Conservation (phyloP, 2,797 vertebrate genomes). For the Melanotaenia boesemani region DNA sequence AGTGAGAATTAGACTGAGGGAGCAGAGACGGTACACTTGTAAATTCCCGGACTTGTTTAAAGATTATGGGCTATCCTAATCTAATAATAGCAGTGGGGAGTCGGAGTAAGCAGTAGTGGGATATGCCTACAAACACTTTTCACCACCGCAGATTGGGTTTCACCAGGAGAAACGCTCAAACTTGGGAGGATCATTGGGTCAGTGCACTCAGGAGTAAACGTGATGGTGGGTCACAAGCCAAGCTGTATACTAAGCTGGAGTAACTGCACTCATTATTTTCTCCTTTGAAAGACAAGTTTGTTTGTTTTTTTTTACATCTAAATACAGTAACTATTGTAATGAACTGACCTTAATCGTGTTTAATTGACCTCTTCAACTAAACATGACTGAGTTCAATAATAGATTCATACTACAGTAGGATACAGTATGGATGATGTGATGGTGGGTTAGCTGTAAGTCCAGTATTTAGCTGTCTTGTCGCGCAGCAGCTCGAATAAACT, state of each 20-base stretch:
- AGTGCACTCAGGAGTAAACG: neutral
- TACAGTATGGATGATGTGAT: neutral
- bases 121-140: conserved; percentile 21
- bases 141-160: conserved; percentile 5
- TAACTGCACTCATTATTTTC: neutral
- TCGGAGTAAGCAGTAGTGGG: conserved; percentile 44
- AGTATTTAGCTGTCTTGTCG: conserved; percentile 32
- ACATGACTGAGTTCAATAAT: neutral
- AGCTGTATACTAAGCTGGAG: neutral
- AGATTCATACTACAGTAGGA: neutral
- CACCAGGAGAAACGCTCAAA: conserved; percentile 1
- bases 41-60: conserved; percentile 50
- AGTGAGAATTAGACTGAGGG: conserved; percentile 38
- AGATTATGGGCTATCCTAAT: conserved; percentile 67
- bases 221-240: neutral
- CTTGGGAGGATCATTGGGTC: conserved; percentile 13
- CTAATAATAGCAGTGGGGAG: conserved; percentile 68
- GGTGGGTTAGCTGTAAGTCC: conserved; percentile 1
- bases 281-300: neutral
- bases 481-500: conserved; percentile 45
- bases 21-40: conserved; percentile 13
- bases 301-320: neutral
- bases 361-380: neutral
- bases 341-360: no score
- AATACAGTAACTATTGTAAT: neutral